Evolutionary conservation across 2,888 invertebrate genomes (phyloP).

Genomic region (Biston betularia): DNA sequence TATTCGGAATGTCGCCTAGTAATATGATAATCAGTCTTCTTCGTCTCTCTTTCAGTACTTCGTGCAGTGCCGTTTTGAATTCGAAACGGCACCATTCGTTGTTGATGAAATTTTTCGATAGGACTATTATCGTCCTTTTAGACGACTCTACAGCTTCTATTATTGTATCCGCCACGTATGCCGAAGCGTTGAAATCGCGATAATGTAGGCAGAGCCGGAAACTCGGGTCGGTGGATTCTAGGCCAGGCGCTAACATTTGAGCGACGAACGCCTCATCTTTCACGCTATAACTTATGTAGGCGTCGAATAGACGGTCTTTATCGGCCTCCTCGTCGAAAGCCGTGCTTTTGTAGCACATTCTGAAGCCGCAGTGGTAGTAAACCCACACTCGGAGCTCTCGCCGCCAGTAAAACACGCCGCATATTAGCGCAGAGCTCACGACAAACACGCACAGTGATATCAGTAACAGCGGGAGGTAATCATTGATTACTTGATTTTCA

Average conservation of each 20-base stretch:
- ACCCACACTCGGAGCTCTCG: constrained; percentile 94
- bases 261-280: constrained; percentile 97
- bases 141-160: constrained; percentile 97
- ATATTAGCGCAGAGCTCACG: constrained; percentile 91
- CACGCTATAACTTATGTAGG: constrained; percentile 97
- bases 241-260: constrained; percentile 94
- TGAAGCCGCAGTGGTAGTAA: constrained; percentile 93
- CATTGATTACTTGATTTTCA: constrained; percentile 92
- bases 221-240: constrained; percentile 93
- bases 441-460: constrained; percentile 92
- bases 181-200: constrained; percentile 95
- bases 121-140: constrained; percentile 94
- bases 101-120: constrained; percentile 97
- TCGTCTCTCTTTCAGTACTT: constrained; percentile 94
- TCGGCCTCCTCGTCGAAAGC: constrained; percentile 93
- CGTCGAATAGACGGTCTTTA: constrained; percentile 96
- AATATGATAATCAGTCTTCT: constrained; percentile 96
- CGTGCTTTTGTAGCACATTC: constrained; percentile 94
- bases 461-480: constrained; percentile 92
- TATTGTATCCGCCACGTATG: constrained; percentile 96
- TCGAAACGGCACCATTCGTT: constrained; percentile 98
- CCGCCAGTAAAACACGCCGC: constrained; percentile 93
- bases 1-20: constrained; percentile 94
- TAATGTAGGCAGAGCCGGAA: constrained; percentile 97
- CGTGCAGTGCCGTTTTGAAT: constrained; percentile 96